These are phyloP conservation scores for Amphipyra berbera DNA, from an alignment of 2,888 invertebrate genomes.

Conservation along the genomic window DNA sequence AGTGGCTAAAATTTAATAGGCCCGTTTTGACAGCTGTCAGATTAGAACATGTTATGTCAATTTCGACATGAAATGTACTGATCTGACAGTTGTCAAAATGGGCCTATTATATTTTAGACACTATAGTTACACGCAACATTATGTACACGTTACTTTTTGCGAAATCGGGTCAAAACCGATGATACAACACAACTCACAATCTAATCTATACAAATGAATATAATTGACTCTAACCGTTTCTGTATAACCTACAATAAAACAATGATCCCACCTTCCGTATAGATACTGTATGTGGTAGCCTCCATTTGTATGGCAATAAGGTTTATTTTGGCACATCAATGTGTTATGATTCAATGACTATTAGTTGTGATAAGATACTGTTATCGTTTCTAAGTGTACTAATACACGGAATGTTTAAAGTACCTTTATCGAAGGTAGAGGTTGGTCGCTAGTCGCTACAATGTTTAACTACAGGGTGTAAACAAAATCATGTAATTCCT, in stretches of 20 bases:
- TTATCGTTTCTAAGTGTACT: conserved; percentile 17
- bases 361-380: conserved; percentile 29
- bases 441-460: background rate
- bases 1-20: too few species aligned
- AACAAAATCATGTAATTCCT: too few species aligned
- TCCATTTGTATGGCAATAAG: conserved; percentile 9
- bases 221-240: conserved; percentile 28
- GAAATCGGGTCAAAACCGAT: too few species aligned
- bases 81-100: too few species aligned
- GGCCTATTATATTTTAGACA: too few species aligned
- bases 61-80: too few species aligned
- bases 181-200: conserved; percentile 4
- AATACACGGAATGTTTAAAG: conserved; percentile 17
- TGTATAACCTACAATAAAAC: conserved; percentile 16
- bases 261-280: conserved; percentile 15
- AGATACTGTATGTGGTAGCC: background rate
- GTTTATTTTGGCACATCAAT: conserved; percentile 20
- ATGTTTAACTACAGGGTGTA: too few species aligned
- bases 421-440: conserved; percentile 19
- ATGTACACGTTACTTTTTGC: too few species aligned
- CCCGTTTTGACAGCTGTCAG: too few species aligned
- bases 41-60: too few species aligned
- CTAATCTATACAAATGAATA: conserved; percentile 35
- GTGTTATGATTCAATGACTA: conserved; percentile 28
- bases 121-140: too few species aligned